Percentiles rank a stretch among this genome's conserved stretches.
Conservation (phyloP, 1,140 invertebrate genomes). For the Drosophila malerkotliana region DNA sequence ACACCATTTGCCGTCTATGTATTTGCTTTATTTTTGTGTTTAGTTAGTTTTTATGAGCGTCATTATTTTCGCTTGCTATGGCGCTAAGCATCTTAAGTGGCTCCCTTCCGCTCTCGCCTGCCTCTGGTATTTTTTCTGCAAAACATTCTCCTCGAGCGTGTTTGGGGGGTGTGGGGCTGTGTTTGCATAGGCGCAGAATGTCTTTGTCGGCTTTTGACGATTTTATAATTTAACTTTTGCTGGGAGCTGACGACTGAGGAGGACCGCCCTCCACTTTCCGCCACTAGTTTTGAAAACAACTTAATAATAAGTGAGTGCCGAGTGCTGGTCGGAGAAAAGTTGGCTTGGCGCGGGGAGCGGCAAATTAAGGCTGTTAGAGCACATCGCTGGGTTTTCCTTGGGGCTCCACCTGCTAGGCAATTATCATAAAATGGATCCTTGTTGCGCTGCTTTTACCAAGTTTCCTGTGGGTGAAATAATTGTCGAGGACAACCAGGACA, state of each 20-base stretch:
- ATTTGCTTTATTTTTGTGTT: slow-evolving; percentile 77
- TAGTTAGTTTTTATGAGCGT: slow-evolving; percentile 82
- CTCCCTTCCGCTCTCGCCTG: slow-evolving; percentile 7
- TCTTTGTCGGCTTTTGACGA: slow-evolving; percentile 65
- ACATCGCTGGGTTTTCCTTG: neutral
- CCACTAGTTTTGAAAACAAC: slow-evolving; percentile 73
- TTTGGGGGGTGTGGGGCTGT: slow-evolving; percentile 8
- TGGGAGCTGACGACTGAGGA: neutral
- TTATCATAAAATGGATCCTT: slow-evolving; percentile 19
- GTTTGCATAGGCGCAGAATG: slow-evolving; percentile 75
- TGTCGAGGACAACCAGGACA: slow-evolving; percentile 11
- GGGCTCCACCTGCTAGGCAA: slow-evolving; percentile 19
- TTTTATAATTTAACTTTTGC: slow-evolving; percentile 79
- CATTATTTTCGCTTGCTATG: slow-evolving; percentile 81
- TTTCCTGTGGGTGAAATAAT: slow-evolving; percentile 34
- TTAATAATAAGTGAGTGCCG: slow-evolving; percentile 66
- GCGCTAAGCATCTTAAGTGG: slow-evolving; percentile 80
- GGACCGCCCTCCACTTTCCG: neutral
- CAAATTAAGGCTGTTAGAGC: slow-evolving; percentile 10
- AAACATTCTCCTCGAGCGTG: slow-evolving; percentile 9
- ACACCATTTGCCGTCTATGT: slow-evolving; percentile 12
- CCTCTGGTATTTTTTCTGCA: slow-evolving; percentile 13
- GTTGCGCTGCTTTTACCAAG: slow-evolving; percentile 23
- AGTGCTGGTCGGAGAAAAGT: slow-evolving; percentile 28
- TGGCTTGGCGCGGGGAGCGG: slow-evolving; percentile 6